These are phyloP conservation scores for Netelia melanura DNA, from an alignment of 2,888 invertebrate genomes.

Conservation along the genomic window DNA sequence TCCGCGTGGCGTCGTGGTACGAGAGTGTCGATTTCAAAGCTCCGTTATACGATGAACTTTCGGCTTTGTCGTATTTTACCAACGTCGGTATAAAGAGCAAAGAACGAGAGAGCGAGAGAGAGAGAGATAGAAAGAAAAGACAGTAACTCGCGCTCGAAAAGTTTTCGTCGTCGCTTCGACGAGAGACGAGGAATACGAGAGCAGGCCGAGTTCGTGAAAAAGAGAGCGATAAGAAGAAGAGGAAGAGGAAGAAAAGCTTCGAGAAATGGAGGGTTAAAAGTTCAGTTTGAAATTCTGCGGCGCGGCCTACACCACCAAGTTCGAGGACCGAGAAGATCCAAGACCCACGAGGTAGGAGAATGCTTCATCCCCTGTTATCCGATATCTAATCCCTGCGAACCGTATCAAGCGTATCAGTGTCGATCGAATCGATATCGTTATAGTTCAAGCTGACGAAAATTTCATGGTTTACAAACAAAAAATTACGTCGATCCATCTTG, in stretches of 20 bases:
- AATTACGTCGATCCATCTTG: no score
- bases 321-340: constrained; percentile 68
- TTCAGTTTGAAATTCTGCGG: constrained; percentile 70
- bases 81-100: not conserved
- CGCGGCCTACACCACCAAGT: constrained; percentile 73
- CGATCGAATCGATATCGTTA: no score
- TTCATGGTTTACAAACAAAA: no score
- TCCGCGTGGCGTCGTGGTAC: not conserved
- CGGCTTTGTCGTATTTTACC: not conserved
- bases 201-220: not conserved
- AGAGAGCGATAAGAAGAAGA: not conserved
- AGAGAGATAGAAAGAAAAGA: not conserved
- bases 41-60: constrained; percentile 25
- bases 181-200: not conserved
- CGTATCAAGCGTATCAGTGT: no score
- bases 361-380: constrained; percentile 7
- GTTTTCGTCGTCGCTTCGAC: not conserved
- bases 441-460: no score
- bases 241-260: constrained; percentile 47
- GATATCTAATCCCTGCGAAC: no score
- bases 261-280: constrained; percentile 71
- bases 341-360: constrained; percentile 73
- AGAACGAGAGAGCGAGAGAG: not conserved
- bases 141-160: not conserved
- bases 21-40: constrained; percentile 20